Evolutionary conservation across 2,113 vertebrate genomes (phyloP).

Genomic region (Oryzias woworae): DNA sequence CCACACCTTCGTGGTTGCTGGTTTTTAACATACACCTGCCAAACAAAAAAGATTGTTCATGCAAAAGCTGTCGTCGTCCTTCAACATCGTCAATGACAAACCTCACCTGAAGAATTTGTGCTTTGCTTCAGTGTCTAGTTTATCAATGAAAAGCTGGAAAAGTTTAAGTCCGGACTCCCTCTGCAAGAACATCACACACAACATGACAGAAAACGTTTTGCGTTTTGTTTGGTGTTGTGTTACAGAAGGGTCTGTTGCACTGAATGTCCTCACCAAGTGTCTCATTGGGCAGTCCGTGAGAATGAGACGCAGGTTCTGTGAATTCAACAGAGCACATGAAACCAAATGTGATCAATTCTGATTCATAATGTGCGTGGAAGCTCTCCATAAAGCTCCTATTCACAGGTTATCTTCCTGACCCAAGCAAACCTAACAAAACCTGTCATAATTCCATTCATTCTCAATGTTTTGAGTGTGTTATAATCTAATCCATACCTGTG

Average conservation of each 20-base stretch:
- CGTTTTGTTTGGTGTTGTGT: background rate
- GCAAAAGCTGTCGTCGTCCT: background rate
- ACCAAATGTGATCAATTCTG: background rate
- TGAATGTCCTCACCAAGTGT: slow-evolving; percentile 82
- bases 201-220: background rate
- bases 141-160: slow-evolving; percentile 90
- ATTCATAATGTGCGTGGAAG: background rate
- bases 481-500: slow-evolving; percentile 77
- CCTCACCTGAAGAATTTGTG: slow-evolving; percentile 90
- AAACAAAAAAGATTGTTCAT: background rate
- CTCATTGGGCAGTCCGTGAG: slow-evolving; percentile 89
- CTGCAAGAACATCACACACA: slow-evolving; percentile 65
- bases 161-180: slow-evolving; percentile 83
- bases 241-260: background rate
- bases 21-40: slow-evolving; percentile 90
- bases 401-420: no score
- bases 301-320: slow-evolving; percentile 84
- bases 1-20: slow-evolving; percentile 88
- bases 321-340: slow-evolving; percentile 7
- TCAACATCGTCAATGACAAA: background rate
- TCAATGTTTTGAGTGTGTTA: background rate
- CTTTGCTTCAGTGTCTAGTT: slow-evolving; percentile 87
- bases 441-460: no score
- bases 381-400: no score
- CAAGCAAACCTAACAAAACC: background rate